Base-by-base conservation (phyloP, 2,888 invertebrate species). In the Sepioteuthis lessoniana region DNA sequence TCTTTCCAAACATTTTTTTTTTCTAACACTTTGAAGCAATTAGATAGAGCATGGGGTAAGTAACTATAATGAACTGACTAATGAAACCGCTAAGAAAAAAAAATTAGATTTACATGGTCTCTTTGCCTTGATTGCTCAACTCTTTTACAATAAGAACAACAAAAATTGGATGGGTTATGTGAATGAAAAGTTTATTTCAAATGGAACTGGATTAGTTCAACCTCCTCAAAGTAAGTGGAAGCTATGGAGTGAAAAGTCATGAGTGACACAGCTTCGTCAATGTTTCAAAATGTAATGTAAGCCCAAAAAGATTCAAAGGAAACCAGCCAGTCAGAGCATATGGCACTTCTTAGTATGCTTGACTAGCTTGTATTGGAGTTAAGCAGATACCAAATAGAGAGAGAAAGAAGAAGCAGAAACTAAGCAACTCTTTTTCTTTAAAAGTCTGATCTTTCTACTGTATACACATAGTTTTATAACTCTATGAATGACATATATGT, bases 221-320 rank as follows among this genome's bases (percentile, higher is more conserved):
- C 13, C 91, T 91, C 31, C 16, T 76, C 76, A 35, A 13, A n/a
- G 76, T n/a, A 16, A n/a, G 76, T 35, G 16, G n/a, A 76, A n/a
- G 76, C 76, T 76, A n/a, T 76, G 13, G 76, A 76, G 76, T n/a
- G n/a, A n/a, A 76, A 76, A 76, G 76, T 76, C n/a, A 76, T 76
- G n/a, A 76, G n/a, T 76, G 76, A 76, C n/a, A 16, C n/a, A 42
- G 42, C 42, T 42, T 42, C n/a, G 10, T 35, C 76, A 76, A 19
- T 76, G 19, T 76, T 76, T 3, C 76, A 76, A 76, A 76, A 16
- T 76, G 76, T 76, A n/a, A 76, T 76, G n/a, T n/a, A 76, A 76
- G n/a, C 76, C n/a, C 19, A 76, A n/a, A 76, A n/a, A 76, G 76
- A 76, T 76, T 76, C 76, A 4, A 76, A 76, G 16, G 76, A 76